A percentile compares a stretch with the other conserved stretches of the same genome.
Evolutionary conservation across 2,797 vertebrate genomes (phyloP).

Genomic region (Hippopotamyrus pictus): DNA sequence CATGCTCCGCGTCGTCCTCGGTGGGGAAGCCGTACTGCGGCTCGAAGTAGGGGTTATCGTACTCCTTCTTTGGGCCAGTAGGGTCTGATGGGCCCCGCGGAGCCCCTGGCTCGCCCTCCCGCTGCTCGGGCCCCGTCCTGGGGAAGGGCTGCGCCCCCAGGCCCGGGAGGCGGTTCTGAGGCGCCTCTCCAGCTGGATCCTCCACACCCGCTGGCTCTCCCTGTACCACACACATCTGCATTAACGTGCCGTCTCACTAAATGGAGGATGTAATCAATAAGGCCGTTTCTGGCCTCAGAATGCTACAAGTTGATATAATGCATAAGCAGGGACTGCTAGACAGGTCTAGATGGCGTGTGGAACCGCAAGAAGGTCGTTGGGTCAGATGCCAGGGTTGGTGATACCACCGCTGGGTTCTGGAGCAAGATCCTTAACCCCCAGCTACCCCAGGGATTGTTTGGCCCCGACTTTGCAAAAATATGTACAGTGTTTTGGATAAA

Average conservation of each 20-base stretch:
- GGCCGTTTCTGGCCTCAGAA: neutral
- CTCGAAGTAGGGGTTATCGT: conserved; percentile 90
- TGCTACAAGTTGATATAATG: neutral
- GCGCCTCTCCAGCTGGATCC: conserved; percentile 55
- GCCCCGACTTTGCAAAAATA: neutral
- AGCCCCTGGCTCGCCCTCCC: conserved; percentile 43
- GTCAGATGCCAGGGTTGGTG: neutral
- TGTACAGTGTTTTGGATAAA: neutral
- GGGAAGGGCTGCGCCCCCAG: conserved; percentile 61
- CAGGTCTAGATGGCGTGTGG: neutral
- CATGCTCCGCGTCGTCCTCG: conserved; percentile 77
- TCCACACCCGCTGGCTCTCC: conserved; percentile 71
- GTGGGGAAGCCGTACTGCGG: conserved; percentile 87
- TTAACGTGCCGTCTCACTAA: neutral
- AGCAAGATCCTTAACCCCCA: neutral
- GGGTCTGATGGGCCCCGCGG: conserved; percentile 47
- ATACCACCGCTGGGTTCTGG: neutral
- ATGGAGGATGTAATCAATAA: neutral
- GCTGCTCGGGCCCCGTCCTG: conserved; percentile 60
- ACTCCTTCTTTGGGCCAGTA: conserved; percentile 68
- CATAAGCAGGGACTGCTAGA: neutral
- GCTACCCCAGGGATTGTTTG: neutral
- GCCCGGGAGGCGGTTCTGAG: conserved; percentile 69
- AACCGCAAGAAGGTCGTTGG: neutral
- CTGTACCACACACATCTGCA: conserved; percentile 67